phyloP scores from a whole-genome alignment of 2,113 vertebrate species.

The Eulemur rufifrons region DNA sequence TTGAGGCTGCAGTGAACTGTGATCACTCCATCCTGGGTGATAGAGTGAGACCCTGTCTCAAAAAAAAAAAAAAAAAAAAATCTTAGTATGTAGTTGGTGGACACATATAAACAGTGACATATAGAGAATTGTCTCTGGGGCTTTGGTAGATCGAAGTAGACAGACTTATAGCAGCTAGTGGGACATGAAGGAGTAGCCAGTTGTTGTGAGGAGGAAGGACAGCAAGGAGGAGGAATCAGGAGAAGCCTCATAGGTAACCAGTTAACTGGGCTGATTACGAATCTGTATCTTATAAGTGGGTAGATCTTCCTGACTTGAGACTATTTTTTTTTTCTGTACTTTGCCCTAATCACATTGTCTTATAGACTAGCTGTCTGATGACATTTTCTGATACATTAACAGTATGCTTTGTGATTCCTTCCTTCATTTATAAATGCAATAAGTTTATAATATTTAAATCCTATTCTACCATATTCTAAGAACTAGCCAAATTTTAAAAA shows the following conservation, averaged over 20 bases:
- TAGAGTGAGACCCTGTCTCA: too few relatives aligned
- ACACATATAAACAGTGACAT: not conserved
- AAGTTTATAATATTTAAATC: constrained; percentile 14
- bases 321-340: not conserved
- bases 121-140: not conserved
- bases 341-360: not conserved
- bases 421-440: not conserved
- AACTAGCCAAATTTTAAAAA: not conserved
- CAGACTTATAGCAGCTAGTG: not conserved
- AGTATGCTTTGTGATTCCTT: not conserved
- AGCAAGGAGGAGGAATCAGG: not conserved
- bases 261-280: not conserved
- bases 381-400: not conserved
- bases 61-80: too few relatives aligned
- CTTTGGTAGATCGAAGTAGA: not conserved
- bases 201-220: not conserved
- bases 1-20: too few relatives aligned
- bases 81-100: not conserved
- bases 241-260: not conserved
- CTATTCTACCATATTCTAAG: not conserved
- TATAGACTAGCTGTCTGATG: not conserved
- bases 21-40: too few relatives aligned
- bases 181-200: not conserved
- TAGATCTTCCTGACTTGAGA: not conserved
- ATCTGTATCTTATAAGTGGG: not conserved